Evolutionary conservation across 2,113 vertebrate species (phyloP).

Genomic region (Sialia sialis): DNA sequence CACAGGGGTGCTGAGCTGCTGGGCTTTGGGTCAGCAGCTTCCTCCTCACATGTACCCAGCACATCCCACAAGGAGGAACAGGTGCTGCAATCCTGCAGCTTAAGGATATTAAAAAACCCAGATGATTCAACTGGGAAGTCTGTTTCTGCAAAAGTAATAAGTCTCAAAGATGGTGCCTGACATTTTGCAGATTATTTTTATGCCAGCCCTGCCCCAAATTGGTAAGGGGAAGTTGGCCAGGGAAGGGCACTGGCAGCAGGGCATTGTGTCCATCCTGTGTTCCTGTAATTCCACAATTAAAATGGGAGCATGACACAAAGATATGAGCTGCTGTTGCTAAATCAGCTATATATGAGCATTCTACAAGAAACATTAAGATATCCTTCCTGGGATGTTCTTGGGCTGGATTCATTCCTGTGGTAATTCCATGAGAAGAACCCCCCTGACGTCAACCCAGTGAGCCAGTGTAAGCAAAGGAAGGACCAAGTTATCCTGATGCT

Average conservation of each 20-base stretch:
- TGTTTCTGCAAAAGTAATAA: not conserved
- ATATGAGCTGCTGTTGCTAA: not conserved
- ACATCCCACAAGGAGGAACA: not conserved
- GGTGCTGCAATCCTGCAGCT: not conserved
- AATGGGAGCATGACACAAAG: not conserved
- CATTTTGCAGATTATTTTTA: not conserved
- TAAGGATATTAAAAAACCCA: accelerated
- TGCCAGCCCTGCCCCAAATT: not conserved
- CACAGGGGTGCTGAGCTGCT: not conserved
- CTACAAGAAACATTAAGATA: not conserved
- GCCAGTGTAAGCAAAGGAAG: not conserved
- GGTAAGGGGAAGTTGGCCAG: not conserved
- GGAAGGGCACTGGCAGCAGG: accelerated
- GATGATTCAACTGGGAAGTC: not conserved
- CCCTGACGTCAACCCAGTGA: not conserved
- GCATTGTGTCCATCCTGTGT: not conserved
- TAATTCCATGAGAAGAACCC: not conserved
- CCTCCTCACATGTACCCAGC: accelerated
- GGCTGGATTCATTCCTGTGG: not conserved
- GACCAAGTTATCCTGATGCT: not conserved
- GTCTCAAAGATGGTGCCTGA: not conserved
- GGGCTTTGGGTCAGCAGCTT: not conserved
- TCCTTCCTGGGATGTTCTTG: not conserved
- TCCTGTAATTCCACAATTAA: not conserved
- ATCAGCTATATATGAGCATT: not conserved